Evolutionary conservation across 2,888 invertebrate species (phyloP), one percentile per base, ranked within the genome.

Genomic region (Zygogramma bicolorata): DNA sequence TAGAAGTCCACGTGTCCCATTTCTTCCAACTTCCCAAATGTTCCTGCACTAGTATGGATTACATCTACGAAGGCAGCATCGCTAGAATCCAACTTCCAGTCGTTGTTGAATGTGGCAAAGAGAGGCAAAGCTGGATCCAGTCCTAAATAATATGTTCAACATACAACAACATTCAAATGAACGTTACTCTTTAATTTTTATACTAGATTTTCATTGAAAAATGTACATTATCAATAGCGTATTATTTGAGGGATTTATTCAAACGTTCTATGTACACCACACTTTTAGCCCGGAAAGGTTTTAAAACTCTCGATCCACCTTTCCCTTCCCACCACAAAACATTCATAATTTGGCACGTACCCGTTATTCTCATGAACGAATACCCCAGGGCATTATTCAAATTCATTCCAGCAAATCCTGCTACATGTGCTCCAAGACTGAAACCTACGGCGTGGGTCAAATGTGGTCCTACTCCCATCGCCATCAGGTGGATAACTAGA

Each of bases 1-100:
- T 91, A 92, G 81, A 92, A 92, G 82, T 92, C 92, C 0, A 89
- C 88, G 79, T 92, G 90, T 0, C 92, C 92, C 65, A 88, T 85
- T 0, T 88, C 85, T 75, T 90, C 90, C 20, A 90, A 83, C 80
- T 91, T 89, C 0, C 92, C 92, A 76, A 90, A 90, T 3, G 89
- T 84, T 40, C 91, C 89, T 0, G 91, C 95, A 85, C 96, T 95
- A 0, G 97, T 96, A 84, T 97, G 97, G 80, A 97, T 95, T 71
- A 95, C 94, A 85, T 97, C 97, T 0, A 97, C 96, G 80, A 96
- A 93, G 78, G 91, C 88, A 0, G 97, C 97, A 83, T 96, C 97
- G 0, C 90, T 89, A 4, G 93, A 92, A 84, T 96, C 95, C 5
- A 97, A 88, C 76, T 91, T 91, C 80, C 89, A 87, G 53, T 88